A percentile compares a stretch with the other conserved stretches of the same genome.
Evolutionary conservation across 2,888 invertebrate species (phyloP).

Genomic region (Harpagoxenus sublaevis): DNA sequence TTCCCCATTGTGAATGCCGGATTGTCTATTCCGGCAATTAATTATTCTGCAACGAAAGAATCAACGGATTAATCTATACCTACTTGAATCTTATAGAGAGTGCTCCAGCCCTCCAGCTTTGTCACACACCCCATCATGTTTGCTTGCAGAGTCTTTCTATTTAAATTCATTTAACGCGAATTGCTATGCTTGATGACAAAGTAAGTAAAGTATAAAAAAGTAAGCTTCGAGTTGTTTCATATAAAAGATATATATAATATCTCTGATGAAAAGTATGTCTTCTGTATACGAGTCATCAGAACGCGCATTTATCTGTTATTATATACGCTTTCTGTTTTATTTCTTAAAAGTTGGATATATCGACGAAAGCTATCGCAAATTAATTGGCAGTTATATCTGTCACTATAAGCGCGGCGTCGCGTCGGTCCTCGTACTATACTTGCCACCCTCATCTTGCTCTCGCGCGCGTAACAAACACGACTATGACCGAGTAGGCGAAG

Average conservation of each 20-base stretch:
- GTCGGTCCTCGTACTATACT: conserved; percentile 64
- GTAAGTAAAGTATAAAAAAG: not conserved
- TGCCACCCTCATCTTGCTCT: conserved; percentile 73
- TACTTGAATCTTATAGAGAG: not conserved
- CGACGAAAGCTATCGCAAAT: not conserved
- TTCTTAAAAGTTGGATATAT: not conserved
- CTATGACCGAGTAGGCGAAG: conserved; percentile 81
- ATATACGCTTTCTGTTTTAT: not conserved
- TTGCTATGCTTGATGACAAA: not conserved
- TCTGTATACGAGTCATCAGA: not conserved
- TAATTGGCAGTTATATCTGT: conserved; percentile 64
- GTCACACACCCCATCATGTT: not conserved
- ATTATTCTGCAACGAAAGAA: not conserved
- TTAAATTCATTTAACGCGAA: not conserved
- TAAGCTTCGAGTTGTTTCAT: not conserved
- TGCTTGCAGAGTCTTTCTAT: not conserved
- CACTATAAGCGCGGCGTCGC: conserved; percentile 61
- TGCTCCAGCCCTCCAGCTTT: not conserved
- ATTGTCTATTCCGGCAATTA: conserved; percentile 10
- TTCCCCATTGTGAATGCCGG: no score
- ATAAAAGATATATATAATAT: not conserved
- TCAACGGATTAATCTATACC: conserved; percentile 1
- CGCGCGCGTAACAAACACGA: conserved; percentile 76
- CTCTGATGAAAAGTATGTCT: not conserved
- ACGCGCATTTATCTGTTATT: not conserved